Conservation (phyloP, 2,797 vertebrate genomes). For the Todus mexicanus region DNA sequence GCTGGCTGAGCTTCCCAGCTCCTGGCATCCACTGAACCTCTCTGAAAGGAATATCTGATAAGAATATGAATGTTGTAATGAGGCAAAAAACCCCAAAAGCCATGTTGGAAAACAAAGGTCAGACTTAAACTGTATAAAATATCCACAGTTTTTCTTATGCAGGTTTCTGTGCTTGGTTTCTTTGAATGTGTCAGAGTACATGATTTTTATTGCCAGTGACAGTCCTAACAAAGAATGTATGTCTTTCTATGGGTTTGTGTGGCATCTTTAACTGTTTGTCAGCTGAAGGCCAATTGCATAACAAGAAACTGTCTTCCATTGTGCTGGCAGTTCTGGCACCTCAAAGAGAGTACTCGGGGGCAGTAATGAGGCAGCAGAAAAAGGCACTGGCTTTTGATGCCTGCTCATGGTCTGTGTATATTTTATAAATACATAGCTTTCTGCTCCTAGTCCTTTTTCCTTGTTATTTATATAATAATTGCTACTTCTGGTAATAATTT, state of each 20-base stretch:
- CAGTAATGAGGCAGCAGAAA: background rate
- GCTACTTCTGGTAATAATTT: background rate
- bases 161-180: background rate
- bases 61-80: conserved; percentile 18
- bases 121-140: background rate
- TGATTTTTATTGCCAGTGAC: background rate
- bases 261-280: background rate
- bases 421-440: background rate
- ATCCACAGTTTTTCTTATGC: background rate
- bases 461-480: background rate
- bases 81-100: conserved; percentile 35
- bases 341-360: background rate
- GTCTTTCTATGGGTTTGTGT: background rate
- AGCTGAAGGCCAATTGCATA: background rate
- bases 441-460: background rate
- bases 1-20: conserved; percentile 46
- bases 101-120: conserved; percentile 43
- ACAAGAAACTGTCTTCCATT: background rate
- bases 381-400: background rate
- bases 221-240: background rate
- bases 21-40: conserved; percentile 18
- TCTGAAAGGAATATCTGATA: conserved; percentile 53
- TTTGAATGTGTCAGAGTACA: background rate
- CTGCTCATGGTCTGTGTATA: background rate
- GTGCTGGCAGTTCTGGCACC: background rate